A percentile compares a stretch with the other conserved stretches of the same genome.
Conservation (phyloP, 1,140 invertebrate genomes). For the Pygmarrhopalites habei region DNA sequence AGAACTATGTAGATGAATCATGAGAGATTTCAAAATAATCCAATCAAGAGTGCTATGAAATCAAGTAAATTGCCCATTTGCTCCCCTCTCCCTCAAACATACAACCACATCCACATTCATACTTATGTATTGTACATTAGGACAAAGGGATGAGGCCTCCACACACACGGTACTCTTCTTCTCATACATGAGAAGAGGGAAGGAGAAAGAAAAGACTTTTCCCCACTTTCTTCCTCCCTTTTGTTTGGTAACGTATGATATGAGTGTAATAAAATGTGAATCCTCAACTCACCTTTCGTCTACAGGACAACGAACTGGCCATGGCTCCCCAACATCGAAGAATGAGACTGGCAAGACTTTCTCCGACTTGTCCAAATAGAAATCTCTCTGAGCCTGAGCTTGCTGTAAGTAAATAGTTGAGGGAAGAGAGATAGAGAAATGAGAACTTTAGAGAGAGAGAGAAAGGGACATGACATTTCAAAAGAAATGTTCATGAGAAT, state of each 20-base stretch:
- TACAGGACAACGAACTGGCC: conserved; percentile 27
- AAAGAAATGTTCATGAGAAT: too few species aligned
- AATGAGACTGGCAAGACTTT: conserved; percentile 19
- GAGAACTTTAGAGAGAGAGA: too few species aligned
- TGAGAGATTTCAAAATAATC: background rate
- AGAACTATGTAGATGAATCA: too few species aligned
- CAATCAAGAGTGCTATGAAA: background rate
- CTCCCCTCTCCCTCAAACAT: background rate
- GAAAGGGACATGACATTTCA: too few species aligned
- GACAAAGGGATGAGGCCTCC: background rate
- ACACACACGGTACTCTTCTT: too few species aligned
- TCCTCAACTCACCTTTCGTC: conserved; percentile 37
- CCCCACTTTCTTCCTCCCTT: background rate
- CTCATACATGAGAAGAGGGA: too few species aligned
- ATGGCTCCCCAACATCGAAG: conserved; percentile 27
- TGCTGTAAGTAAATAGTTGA: conserved; percentile 9
- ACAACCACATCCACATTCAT: background rate
- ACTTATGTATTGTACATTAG: background rate
- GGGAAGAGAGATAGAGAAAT: background rate
- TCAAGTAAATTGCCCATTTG: background rate
- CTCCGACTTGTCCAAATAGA: conserved; percentile 34
- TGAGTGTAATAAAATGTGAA: background rate
- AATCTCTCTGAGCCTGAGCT: conserved; percentile 26
- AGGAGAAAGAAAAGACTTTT: background rate
- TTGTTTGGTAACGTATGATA: background rate